Evolutionary conservation across 2,797 vertebrate species (phyloP).

Genomic region (Trichosurus vulpecula): DNA sequence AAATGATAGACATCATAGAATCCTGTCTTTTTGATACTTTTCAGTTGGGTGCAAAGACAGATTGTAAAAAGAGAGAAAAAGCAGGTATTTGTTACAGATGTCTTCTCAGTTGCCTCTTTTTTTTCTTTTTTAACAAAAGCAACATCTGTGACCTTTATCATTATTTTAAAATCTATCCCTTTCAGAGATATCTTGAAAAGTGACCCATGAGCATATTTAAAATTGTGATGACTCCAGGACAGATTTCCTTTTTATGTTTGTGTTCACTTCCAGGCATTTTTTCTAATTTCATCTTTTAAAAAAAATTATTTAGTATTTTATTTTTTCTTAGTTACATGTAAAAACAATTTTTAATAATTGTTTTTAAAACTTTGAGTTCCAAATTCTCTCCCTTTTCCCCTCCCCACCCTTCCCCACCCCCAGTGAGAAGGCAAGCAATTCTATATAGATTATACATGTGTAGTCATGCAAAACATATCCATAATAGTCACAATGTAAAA

Average conservation of each 20-base stretch:
- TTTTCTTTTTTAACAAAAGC: neutral
- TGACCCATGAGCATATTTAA: neutral
- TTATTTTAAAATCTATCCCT: neutral
- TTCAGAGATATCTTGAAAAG: neutral
- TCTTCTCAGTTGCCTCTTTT: neutral
- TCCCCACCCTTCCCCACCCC: too few species aligned
- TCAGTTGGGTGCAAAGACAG: neutral
- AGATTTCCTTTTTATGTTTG: neutral
- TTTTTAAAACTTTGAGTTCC: too few species aligned
- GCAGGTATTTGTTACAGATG: neutral
- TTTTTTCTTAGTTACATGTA: too few species aligned
- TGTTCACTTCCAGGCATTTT: neutral
- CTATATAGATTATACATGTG: too few species aligned
- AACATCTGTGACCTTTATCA: neutral
- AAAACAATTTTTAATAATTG: too few species aligned
- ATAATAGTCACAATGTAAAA: too few species aligned
- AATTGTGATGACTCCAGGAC: neutral
- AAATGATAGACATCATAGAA: neutral
- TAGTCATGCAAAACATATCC: too few species aligned
- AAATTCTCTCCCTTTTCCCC: too few species aligned
- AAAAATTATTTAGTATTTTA: too few species aligned
- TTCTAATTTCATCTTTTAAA: neutral
- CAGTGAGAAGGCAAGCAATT: too few species aligned
- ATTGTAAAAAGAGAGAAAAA: neutral
- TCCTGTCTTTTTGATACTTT: neutral